Base-by-base conservation (phyloP, 2,797 vertebrate species). In the Chelmon rostratus region DNA sequence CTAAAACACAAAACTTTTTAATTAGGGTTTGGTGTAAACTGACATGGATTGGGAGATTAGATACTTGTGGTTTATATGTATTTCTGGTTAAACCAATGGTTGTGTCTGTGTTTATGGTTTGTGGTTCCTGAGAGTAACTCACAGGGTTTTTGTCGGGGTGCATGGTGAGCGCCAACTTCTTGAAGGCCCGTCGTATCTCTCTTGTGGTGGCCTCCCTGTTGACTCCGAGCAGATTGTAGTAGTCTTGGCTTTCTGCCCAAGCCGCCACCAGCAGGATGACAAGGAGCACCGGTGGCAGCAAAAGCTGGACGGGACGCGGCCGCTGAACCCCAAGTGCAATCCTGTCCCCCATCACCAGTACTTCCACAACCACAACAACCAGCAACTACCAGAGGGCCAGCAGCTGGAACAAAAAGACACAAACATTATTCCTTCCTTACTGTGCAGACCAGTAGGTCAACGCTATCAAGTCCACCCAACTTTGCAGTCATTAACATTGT, bases 91-190 rank as follows among this genome's bases (percentile, higher is more conserved):
- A 3, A 18, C 9, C 2, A 19, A 6, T 4, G 6, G 5, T 42
- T 44, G 7, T 23, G 16, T 38, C 6, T 3, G 1, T 2, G 8
- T 53, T 47, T 25, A 21, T 33, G 0, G 1, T 8, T 35, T 54
- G 8, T 47, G 3, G 11, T 25, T 31, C 54, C 19, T 72, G 7
- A 1, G 3, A 1, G 25, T 21, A 3, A 75, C 91, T 92, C 31
- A 94, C 98, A 12, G 97, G 97, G 89, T 99, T 99, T 91, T 99
- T 99, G 91, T 99, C 98, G 8, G 98, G 98, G 90, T 99, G 98
- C 92, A 98, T 96, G 63, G 96, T 98, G 40, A 99, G 93, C 1
- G 98, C 98, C 74, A 99, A 92, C 90, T 97, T 98, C 93, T 99
- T 99, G 85, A 99, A 99, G 5, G 97, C 98, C 74, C 96, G 97